phyloP scores from a whole-genome alignment of 2,888 invertebrate genomes.

The Dichetophora obliterata region DNA sequence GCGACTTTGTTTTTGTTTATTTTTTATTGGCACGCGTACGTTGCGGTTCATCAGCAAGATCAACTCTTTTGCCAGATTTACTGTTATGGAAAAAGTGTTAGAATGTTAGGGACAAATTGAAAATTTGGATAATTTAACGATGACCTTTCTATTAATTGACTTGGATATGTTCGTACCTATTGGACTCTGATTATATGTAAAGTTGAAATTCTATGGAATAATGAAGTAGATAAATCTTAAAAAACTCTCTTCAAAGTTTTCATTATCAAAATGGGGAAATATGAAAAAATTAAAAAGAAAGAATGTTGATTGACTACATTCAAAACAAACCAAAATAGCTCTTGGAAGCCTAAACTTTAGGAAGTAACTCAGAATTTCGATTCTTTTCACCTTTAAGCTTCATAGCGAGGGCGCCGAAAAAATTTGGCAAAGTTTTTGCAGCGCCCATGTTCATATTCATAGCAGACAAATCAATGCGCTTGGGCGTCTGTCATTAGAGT shows the following conservation, averaged over 20 bases:
- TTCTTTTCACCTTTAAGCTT: background rate
- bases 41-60: conserved; percentile 14
- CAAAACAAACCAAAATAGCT: too few relatives aligned
- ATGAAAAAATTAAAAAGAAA: too few relatives aligned
- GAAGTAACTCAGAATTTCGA: too few relatives aligned
- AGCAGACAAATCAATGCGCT: background rate
- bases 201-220: too few relatives aligned
- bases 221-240: too few relatives aligned
- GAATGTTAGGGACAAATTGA: background rate
- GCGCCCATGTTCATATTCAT: background rate
- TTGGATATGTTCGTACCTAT: background rate
- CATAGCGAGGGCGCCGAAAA: background rate
- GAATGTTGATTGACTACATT: too few relatives aligned
- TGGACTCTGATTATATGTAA: too few relatives aligned
- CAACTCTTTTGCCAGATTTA: background rate
- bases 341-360: too few relatives aligned
- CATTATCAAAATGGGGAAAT: too few relatives aligned
- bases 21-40: conserved; percentile 35
- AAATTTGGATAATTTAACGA: background rate
- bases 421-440: background rate
- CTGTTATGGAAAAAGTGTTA: background rate
- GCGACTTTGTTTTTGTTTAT: conserved; percentile 48
- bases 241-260: too few relatives aligned
- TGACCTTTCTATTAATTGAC: background rate
- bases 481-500: conserved; percentile 28